Evolutionary conservation across 2,888 invertebrate genomes (phyloP).

Genomic region (Melanostoma mellinum): DNA sequence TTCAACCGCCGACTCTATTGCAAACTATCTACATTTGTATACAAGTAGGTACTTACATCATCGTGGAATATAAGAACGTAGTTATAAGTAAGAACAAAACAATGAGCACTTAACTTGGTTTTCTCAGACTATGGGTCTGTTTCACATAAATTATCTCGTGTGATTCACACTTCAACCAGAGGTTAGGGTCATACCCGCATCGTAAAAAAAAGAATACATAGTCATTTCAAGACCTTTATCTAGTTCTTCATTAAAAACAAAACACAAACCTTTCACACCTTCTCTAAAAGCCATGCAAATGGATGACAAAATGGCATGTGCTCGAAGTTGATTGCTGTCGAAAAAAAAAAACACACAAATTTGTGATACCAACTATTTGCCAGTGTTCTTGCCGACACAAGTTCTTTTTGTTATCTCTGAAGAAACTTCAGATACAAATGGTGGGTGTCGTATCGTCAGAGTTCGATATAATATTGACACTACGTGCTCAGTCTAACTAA

Average conservation of each 20-base stretch:
- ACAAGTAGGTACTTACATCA: slow-evolving; percentile 5
- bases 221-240: neutral
- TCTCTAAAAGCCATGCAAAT: neutral
- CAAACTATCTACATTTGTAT: too few relatives aligned
- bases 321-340: too few relatives aligned
- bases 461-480: neutral
- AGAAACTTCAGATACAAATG: neutral
- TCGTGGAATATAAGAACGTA: neutral
- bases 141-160: slow-evolving; percentile 16
- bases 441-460: neutral
- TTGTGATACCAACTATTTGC: neutral
- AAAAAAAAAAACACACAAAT: slow-evolving; percentile 5
- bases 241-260: neutral
- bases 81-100: neutral
- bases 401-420: slow-evolving; percentile 19
- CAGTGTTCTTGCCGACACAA: slow-evolving; percentile 21
- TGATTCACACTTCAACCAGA: slow-evolving; percentile 18
- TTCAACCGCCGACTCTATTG: too few relatives aligned
- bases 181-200: neutral
- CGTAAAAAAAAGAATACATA: neutral
- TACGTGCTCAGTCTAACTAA: neutral
- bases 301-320: too few relatives aligned
- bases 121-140: neutral
- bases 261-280: neutral
- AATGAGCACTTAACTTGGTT: neutral